Conservation (phyloP, 2,888 invertebrate genomes). For the Caenorhabditis wallacei region DNA sequence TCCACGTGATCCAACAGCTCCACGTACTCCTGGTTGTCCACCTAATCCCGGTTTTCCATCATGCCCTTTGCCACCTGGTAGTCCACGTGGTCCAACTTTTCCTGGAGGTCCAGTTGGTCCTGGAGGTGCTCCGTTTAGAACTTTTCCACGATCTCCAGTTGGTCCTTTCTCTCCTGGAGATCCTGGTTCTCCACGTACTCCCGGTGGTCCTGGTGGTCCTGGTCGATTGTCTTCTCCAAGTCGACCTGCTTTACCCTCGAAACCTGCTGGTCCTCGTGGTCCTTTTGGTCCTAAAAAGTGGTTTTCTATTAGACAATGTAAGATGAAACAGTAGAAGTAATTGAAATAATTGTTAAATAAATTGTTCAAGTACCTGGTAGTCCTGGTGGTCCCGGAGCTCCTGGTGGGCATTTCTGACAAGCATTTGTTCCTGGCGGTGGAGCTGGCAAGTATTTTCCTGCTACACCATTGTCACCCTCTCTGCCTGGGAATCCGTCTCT, state of each 20-base stretch:
- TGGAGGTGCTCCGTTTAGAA: slow-evolving; percentile 78
- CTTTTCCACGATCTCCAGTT: slow-evolving; percentile 74
- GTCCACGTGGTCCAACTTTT: slow-evolving; percentile 75
- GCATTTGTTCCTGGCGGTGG: slow-evolving; percentile 74
- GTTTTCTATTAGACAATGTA: no score
- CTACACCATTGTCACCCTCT: slow-evolving; percentile 68
- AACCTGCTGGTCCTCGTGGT: slow-evolving; percentile 74
- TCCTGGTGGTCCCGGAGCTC: slow-evolving; percentile 79
- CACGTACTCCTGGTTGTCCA: slow-evolving; percentile 76
- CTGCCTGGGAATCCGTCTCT: slow-evolving; percentile 71
- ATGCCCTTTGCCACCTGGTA: slow-evolving; percentile 75
- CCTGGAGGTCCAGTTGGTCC: slow-evolving; percentile 78
- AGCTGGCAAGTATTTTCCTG: slow-evolving; percentile 76
- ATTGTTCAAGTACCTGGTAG: no score
- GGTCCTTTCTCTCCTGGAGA: slow-evolving; percentile 76
- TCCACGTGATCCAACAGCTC: slow-evolving; percentile 76
- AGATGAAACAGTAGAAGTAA: no score
- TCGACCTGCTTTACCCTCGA: slow-evolving; percentile 68
- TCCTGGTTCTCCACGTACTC: slow-evolving; percentile 78
- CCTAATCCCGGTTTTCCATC: slow-evolving; percentile 76
- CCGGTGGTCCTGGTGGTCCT: slow-evolving; percentile 81
- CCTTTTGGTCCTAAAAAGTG: slow-evolving; percentile 75
- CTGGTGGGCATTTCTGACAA: slow-evolving; percentile 78
- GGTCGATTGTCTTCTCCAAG: slow-evolving; percentile 79
- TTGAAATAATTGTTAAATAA: no score